These are phyloP conservation scores for Bilobella aurantiaca DNA, from an alignment of 1,140 invertebrate genomes.

Conservation along the genomic window DNA sequence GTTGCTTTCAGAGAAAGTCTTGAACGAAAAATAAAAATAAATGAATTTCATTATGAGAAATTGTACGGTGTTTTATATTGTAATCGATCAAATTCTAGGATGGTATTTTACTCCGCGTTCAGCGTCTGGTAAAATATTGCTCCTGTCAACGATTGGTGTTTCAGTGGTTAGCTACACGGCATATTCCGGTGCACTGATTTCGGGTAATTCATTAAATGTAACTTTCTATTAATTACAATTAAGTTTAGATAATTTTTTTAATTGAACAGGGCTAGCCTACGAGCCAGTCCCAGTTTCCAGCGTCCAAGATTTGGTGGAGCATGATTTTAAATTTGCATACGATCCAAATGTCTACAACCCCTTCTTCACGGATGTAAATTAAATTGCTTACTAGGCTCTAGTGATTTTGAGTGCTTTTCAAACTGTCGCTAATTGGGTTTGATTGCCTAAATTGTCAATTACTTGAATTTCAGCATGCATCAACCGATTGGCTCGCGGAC, in stretches of 20 bases:
- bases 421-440: background rate
- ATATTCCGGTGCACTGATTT: conserved; percentile 2
- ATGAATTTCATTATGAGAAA: too few species aligned
- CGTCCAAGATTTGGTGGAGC: background rate
- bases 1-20: background rate
- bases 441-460: background rate
- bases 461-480: background rate
- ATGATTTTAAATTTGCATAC: background rate
- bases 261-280: background rate
- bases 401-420: too few species aligned
- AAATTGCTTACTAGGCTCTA: too few species aligned
- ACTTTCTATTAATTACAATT: background rate
- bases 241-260: background rate
- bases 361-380: background rate
- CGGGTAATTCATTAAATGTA: background rate
- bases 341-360: background rate
- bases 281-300: background rate
- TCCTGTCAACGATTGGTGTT: background rate
- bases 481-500: background rate
- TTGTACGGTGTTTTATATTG: background rate
- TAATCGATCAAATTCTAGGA: background rate
- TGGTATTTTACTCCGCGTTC: background rate
- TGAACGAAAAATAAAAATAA: too few species aligned
- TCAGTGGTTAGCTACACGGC: background rate
- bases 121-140: background rate